Conservation (phyloP, 2,113 vertebrate genomes). For the Danionella cerebrum region DNA sequence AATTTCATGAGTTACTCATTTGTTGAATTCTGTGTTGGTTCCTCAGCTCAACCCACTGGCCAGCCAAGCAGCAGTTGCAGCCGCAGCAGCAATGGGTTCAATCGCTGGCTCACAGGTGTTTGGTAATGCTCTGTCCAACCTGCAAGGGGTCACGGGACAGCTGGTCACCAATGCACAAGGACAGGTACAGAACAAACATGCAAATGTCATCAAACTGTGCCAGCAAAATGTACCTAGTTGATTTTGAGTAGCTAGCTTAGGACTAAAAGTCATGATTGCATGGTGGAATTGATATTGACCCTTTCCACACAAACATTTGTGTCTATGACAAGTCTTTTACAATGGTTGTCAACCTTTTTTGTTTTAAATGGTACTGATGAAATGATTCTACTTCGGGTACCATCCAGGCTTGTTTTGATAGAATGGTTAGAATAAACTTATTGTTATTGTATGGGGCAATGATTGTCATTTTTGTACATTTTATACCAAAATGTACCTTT, state of each 20-base stretch:
- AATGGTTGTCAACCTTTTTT: no score
- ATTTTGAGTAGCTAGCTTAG: no score
- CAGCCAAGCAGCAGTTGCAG: conserved; percentile 86
- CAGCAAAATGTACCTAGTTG: background rate
- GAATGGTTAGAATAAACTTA: no score
- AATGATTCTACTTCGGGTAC: no score
- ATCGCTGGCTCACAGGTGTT: conserved; percentile 92
- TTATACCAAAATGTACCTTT: no score
- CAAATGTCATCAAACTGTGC: background rate
- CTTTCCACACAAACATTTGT: no score
- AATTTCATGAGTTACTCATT: no score
- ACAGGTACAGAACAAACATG: conserved; percentile 70
- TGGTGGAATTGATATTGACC: no score
- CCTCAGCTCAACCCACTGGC: conserved; percentile 90
- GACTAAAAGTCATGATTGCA: background rate
- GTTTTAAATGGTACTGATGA: no score
- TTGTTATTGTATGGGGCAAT: no score
- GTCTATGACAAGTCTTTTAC: background rate
- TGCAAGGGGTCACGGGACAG: conserved; percentile 93
- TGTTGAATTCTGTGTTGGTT: conserved; percentile 14
- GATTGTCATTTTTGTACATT: no score
- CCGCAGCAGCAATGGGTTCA: conserved; percentile 90
- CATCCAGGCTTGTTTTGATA: no score
- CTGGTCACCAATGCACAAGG: conserved; percentile 99
- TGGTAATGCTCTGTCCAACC: conserved; percentile 85